Conservation (phyloP, 2,797 vertebrate genomes). For the Etheostoma nigrum region DNA sequence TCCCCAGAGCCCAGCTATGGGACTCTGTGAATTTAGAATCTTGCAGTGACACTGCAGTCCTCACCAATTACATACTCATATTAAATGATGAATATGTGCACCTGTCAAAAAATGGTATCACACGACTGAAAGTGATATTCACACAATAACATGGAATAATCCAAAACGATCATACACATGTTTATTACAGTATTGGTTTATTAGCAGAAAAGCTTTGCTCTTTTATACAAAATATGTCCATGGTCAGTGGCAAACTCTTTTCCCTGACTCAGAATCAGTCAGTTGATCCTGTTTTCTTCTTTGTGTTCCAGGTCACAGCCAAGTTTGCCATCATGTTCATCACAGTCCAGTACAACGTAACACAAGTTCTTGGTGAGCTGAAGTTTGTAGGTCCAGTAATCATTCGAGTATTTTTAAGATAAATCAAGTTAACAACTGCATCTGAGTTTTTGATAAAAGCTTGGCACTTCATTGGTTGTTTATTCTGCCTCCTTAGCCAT, state of each 20-base stretch:
- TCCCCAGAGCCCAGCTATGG: slow-evolving; percentile 20
- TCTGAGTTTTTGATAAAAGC: background rate
- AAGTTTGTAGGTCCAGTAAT: background rate
- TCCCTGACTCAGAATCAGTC: background rate
- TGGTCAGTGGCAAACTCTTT: background rate
- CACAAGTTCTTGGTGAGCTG: slow-evolving; percentile 83
- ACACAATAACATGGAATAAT: background rate
- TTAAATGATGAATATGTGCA: background rate
- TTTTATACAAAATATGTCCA: background rate
- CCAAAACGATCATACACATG: background rate
- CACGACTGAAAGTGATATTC: background rate
- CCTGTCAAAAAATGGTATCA: background rate
- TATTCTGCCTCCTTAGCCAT: background rate
- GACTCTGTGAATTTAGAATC: slow-evolving; percentile 2
- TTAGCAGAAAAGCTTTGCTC: background rate
- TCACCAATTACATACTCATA: background rate
- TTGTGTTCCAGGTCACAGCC: slow-evolving; percentile 83
- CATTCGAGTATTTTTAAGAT: background rate
- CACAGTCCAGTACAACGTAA: slow-evolving; percentile 90
- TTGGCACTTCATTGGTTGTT: background rate
- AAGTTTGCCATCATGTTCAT: slow-evolving; percentile 89
- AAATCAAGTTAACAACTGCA: background rate
- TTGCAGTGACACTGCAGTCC: slow-evolving; percentile 26
- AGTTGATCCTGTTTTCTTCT: slow-evolving; percentile 2
- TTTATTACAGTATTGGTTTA: background rate